Evolutionary conservation across 2,797 vertebrate species (phyloP), one percentile per base, ranked within the genome.

Genomic region (Buceros bicornis): DNA sequence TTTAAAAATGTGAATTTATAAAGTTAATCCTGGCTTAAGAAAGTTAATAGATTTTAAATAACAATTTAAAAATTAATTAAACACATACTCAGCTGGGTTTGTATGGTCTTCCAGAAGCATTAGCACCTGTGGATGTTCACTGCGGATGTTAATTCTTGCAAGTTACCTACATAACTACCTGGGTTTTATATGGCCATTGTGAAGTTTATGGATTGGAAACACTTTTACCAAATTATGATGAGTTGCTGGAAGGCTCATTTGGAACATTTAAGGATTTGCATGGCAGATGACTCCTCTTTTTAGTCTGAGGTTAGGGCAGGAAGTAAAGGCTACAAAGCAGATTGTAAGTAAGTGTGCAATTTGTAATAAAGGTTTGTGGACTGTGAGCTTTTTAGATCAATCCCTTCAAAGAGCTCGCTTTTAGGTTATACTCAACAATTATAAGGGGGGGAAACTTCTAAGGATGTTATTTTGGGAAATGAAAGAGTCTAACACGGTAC

Each of bases 311-410:
- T 87, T 91, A 42, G 42, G 51, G 60, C 43, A 94, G 79, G 64
- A 93, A 89, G 64, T 76, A 64, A 89, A 89, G 31, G 67, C 82
- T 82, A 70, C 78, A 90, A 65, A 29, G 48, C 19, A 15, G 64
- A 79, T 87, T 95, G 3, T 78, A 87, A 84, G 40, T 61, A 69
- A 60, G 14, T 48, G 24, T 4, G 13, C 62, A 82, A 47, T 82
- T 91, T 8, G 9, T 93, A 92, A 88, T 95, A 90, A 92, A 79
- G 42, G 67, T 94, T 95, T 95, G 82, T 93, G 71, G 33, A 57
- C 90, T 96, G 56, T 72, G 56, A 77, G 67, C 33, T 83, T 82
- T 94, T 72, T 93, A 90, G 67, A 86, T 89, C 67, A 82, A 29
- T 92, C 84, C 74, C 56, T 90, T 91, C 31, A 93, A 66, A 94